Percentiles rank a stretch among this genome's conserved stretches.
These are phyloP conservation scores for Labrus mixtus DNA, from an alignment of 2,113 vertebrate genomes.

Conservation along the genomic window DNA sequence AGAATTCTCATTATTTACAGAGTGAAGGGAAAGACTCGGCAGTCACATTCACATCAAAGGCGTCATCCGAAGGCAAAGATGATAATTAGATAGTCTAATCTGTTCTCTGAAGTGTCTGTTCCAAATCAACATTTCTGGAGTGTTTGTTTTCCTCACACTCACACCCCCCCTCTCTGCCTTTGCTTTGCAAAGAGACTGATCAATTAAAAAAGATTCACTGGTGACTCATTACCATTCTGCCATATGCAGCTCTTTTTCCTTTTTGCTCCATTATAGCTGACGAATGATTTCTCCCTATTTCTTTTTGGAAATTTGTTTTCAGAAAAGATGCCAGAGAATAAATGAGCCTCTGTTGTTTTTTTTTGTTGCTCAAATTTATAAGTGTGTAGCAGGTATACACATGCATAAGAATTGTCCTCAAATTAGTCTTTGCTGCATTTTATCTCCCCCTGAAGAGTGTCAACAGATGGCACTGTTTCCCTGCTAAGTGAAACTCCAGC, in stretches of 20 bases:
- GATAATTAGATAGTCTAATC: slow-evolving; percentile 85
- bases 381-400: slow-evolving; percentile 35
- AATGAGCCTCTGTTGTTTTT: slow-evolving; percentile 52
- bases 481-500: slow-evolving; percentile 49
- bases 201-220: slow-evolving; percentile 79
- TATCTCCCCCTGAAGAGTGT: slow-evolving; percentile 37
- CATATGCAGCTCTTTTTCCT: slow-evolving; percentile 54
- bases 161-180: slow-evolving; percentile 49
- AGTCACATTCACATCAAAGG: slow-evolving; percentile 84
- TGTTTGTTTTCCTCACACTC: slow-evolving; percentile 78
- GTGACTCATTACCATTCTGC: slow-evolving; percentile 73
- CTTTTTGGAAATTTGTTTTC: slow-evolving; percentile 42
- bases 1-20: slow-evolving; percentile 85
- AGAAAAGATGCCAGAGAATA: slow-evolving; percentile 42
- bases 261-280: slow-evolving; percentile 54
- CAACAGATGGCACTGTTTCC: slow-evolving; percentile 87
- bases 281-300: slow-evolving; percentile 61
- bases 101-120: slow-evolving; percentile 80
- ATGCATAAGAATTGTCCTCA: slow-evolving; percentile 20
- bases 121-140: slow-evolving; percentile 80
- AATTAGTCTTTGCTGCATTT: slow-evolving; percentile 21
- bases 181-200: slow-evolving; percentile 78
- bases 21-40: slow-evolving; percentile 75
- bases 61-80: slow-evolving; percentile 81
- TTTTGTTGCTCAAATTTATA: slow-evolving; percentile 27